Evolutionary conservation across 2,888 invertebrate genomes (phyloP), one percentile per base, ranked within the genome.

Genomic region (Candidula unifasciata): DNA sequence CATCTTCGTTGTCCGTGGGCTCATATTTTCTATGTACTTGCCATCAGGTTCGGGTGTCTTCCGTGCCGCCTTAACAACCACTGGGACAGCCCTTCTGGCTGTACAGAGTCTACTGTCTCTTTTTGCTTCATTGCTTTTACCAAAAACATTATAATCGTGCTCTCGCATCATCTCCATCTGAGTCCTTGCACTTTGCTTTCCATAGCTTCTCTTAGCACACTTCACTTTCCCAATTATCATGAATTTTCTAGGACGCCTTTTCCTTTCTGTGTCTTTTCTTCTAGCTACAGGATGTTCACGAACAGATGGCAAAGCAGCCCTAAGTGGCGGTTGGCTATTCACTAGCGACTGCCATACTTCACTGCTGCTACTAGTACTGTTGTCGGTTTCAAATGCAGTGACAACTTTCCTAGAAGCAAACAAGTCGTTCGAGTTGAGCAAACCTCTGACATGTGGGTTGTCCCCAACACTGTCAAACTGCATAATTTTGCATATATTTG

Each of bases 181-280:
- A 16, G 27, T 52, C 27, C 44, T 64, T 21, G 35, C 37, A 5
- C 0, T 21, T n/a, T 82, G 30, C 16, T 74, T 74, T 2, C 60
- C 79, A 16, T 10, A 10, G 21, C 27, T n/a, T 37, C 35, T 37
- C n/a, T 35, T 73, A 24, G 52, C n/a, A 64, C 24, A 44, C 18
- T 82, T 82, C 27, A 82, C 16, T 44, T 82, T 82, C 16, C 74
- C 74, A 54, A 82, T 60, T 2, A 82, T 82, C 35, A 82, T 21
- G 0, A 82, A 33, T 30, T 74, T 73, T 64, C 64, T 74, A 0
- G 74, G 1, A 3, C 37, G 35, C 3, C 33, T 54, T 1, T 5
- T 68, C 21, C 69, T 69, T 21, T 80, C 54, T 1, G 3, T 57
- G 18, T 27, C 18, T 5, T 16, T 6, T 44, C 44, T 6, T 44